Evolutionary conservation across 1,140 invertebrate genomes (phyloP).

Genomic region (Scaptomyza montana): DNA sequence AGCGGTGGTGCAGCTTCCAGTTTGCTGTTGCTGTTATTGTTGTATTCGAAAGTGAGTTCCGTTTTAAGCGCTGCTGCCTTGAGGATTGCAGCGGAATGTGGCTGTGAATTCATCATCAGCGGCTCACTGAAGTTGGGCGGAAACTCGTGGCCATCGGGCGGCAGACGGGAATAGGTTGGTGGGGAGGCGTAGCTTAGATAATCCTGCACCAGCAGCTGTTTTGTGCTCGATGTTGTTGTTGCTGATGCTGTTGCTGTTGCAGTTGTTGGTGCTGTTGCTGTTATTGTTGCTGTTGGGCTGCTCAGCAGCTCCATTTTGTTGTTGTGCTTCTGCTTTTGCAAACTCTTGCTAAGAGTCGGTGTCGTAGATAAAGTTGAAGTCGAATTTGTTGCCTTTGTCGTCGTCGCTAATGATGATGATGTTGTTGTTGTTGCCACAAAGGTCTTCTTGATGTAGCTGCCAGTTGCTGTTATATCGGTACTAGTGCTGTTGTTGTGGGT

Average conservation of each 20-base stretch:
- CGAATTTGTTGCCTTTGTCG: background rate
- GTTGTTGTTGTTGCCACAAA: slow-evolving; percentile 6
- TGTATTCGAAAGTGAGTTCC: slow-evolving; percentile 40
- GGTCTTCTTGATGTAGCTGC: slow-evolving; percentile 28
- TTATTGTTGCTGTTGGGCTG: slow-evolving; percentile 52
- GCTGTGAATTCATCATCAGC: slow-evolving; percentile 70
- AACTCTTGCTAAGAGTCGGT: slow-evolving; percentile 15
- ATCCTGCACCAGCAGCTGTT: slow-evolving; percentile 76
- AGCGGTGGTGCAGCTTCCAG: slow-evolving; percentile 62
- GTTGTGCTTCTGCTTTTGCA: slow-evolving; percentile 33
- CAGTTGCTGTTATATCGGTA: background rate
- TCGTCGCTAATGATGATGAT: too few species aligned
- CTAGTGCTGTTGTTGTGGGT: slow-evolving; percentile 45
- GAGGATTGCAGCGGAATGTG: slow-evolving; percentile 22
- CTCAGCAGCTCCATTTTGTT: slow-evolving; percentile 79
- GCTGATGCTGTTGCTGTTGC: slow-evolving; percentile 39
- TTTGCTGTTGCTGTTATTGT: slow-evolving; percentile 53
- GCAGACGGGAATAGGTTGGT: slow-evolving; percentile 88
- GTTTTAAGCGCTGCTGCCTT: slow-evolving; percentile 34
- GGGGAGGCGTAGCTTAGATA: slow-evolving; percentile 79
- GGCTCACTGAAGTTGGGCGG: slow-evolving; percentile 90
- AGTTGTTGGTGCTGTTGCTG: slow-evolving; percentile 33
- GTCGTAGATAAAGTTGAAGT: slow-evolving; percentile 12
- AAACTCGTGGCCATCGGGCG: slow-evolving; percentile 95
- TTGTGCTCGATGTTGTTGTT: slow-evolving; percentile 45